These are phyloP conservation scores for Rotaria sp. DNA, from an alignment of 2,888 invertebrate species.

Conservation along the genomic window DNA sequence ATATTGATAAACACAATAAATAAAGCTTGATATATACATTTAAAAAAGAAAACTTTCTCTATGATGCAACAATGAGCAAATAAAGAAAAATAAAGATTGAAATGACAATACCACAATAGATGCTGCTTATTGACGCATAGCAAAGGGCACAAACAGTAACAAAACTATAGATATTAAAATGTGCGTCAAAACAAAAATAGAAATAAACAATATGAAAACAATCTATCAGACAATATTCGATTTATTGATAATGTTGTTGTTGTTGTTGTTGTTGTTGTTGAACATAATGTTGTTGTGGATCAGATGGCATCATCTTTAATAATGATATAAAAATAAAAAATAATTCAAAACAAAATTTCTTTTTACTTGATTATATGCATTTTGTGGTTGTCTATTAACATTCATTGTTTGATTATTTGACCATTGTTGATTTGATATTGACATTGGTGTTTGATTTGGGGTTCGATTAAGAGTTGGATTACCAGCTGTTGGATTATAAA, in stretches of 20 bases:
- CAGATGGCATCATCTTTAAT: neutral
- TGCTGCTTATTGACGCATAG: neutral
- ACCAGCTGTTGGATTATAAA: neutral
- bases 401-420: neutral
- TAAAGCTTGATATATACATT: constrained; percentile 14
- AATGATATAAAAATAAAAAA: neutral
- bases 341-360: neutral
- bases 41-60: neutral
- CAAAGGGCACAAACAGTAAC: neutral
- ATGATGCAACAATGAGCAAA: constrained; percentile 18
- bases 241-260: neutral
- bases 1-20: constrained; percentile 21
- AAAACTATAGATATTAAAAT: neutral
- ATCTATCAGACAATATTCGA: neutral
- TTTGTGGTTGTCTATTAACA: neutral
- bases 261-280: neutral
- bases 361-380: neutral
- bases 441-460: neutral
- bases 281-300: neutral
- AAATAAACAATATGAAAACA: neutral
- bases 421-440: neutral
- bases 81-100: neutral
- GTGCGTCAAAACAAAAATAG: neutral
- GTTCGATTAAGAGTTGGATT: neutral
- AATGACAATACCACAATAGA: neutral